Evolutionary conservation across 2,888 invertebrate genomes (phyloP), one percentile per base, ranked within the genome.

Genomic region (Euplexia lucipara): DNA sequence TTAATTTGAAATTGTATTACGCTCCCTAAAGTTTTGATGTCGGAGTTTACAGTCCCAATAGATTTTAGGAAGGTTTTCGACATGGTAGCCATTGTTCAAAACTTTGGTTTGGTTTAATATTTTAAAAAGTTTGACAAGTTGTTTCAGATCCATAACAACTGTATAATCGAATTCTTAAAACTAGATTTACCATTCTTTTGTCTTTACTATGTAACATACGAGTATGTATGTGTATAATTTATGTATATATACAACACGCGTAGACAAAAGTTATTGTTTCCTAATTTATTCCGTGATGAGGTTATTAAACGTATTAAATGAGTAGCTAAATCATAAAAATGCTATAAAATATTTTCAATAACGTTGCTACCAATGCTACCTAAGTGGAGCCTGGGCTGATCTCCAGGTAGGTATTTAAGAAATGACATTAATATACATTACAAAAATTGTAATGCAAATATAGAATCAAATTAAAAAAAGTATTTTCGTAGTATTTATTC

Each of bases 401-500:
- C 6, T 22, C 16, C 48, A 34, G 18, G n/a, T 53, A 34, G 18
- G n/a, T 22, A 42, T 42, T 45, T 9, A 51, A 49, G 51, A 45
- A 42, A 68, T 68, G 42, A 52, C 16, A 68, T 67, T 68, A 75
- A 61, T 71, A 41, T 41, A 51, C 56, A n/a, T n/a, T n/a, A n/a
- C n/a, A n/a, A n/a, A n/a, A n/a, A n/a, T n/a, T n/a, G n/a, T n/a
- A n/a, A n/a, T n/a, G n/a, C n/a, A n/a, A n/a, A n/a, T n/a, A n/a
- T n/a, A n/a, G n/a, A n/a, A n/a, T n/a, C n/a, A n/a, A n/a, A n/a
- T n/a, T n/a, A n/a, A n/a, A n/a, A n/a, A n/a, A n/a, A n/a, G n/a
- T n/a, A n/a, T n/a, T n/a, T n/a, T n/a, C n/a, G n/a, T n/a, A n/a
- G n/a, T n/a, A n/a, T n/a, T n/a, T n/a, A n/a, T n/a, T n/a, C n/a